Base-by-base conservation (phyloP, 2,113 vertebrate genomes). In the Macquaria australasica region DNA sequence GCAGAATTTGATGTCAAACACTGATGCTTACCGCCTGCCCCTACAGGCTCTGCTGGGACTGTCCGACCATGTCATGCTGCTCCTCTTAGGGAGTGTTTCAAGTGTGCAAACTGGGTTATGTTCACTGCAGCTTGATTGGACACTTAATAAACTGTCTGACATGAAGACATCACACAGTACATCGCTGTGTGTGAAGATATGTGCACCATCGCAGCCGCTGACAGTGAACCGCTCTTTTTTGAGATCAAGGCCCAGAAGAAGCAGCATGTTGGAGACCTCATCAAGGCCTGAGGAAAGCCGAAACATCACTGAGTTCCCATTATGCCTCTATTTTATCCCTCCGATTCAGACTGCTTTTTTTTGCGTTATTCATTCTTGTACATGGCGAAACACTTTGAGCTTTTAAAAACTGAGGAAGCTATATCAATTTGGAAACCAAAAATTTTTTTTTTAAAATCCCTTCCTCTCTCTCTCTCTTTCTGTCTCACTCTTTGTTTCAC, bases 221-320 rank as follows among this genome's bases (percentile, higher is more conserved):
- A 77, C 77, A 72, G 74, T 45, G 62, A 84, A 67, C 71, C 20
- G 66, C 51, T 73, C 25, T 59, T 41, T 85, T 77, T 69, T 63
- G 15, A 82, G 83, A 88, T 79, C 72, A 76, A 84, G 86, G 73
- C 79, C 64, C 39, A 78, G 79, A 88, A 76, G 79, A 81, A 79
- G 70, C 68, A 55, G 15, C 51, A 60, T 60, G 60, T 28, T 60
- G 21, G 66, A 92, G 82, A 71, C 66, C 79, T 83, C 78, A 79
- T 84, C 66, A 87, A 86, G 58, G 48, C 43, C 69, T 4, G 16
- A 80, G 68, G 64, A 81, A 34, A 79, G 79, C 6, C 11, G 21
- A 80, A 78, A 86, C 69, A 77, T 81, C 8, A 67, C 60, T 53
- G 66, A 79, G 82, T 63, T 45, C 78, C 64, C 68, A 68, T 90